Percentiles rank a stretch among this genome's conserved stretches.
Conservation (phyloP, 1,140 invertebrate genomes). For the Elysia chlorotica region DNA sequence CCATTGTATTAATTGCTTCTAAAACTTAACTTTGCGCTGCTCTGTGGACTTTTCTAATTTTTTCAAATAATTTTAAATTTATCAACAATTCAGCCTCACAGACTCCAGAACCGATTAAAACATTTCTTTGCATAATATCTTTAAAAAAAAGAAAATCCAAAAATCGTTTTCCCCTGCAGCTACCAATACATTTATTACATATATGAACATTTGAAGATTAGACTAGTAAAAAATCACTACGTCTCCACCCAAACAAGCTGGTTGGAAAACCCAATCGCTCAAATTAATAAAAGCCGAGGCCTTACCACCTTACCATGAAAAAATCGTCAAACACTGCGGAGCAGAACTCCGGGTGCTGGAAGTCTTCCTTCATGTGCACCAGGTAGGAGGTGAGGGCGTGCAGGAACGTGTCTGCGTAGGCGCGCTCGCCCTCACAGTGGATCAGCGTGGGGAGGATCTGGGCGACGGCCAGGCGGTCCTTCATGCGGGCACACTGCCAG, state of each 20-base stretch:
- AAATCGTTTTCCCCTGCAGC: not conserved
- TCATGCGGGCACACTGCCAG: conserved; percentile 64
- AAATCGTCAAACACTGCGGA: conserved; percentile 96
- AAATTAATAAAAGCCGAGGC: not conserved
- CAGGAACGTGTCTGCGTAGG: conserved; percentile 93
- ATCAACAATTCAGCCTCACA: no score
- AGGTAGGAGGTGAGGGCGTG: conserved; percentile 87
- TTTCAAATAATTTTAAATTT: no score
- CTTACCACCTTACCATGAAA: conserved; percentile 72
- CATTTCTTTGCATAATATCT: not conserved
- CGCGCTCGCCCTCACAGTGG: conserved; percentile 87
- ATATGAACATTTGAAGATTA: not conserved
- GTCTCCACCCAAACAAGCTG: not conserved
- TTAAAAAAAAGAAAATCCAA: not conserved
- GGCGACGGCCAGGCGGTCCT: conserved; percentile 84
- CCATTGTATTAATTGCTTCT: no score
- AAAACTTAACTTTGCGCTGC: no score
- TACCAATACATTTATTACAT: no score
- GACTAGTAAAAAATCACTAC: not conserved
- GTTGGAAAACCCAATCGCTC: not conserved
- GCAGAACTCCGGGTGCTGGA: conserved; percentile 91
- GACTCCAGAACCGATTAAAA: no score
- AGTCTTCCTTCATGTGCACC: conserved; percentile 89
- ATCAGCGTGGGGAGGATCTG: conserved; percentile 86
- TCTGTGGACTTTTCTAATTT: no score